A percentile compares a stretch with the other conserved stretches of the same genome.
phyloP scores from a whole-genome alignment of 2,113 vertebrate genomes.

The Pangasianodon hypophthalmus region DNA sequence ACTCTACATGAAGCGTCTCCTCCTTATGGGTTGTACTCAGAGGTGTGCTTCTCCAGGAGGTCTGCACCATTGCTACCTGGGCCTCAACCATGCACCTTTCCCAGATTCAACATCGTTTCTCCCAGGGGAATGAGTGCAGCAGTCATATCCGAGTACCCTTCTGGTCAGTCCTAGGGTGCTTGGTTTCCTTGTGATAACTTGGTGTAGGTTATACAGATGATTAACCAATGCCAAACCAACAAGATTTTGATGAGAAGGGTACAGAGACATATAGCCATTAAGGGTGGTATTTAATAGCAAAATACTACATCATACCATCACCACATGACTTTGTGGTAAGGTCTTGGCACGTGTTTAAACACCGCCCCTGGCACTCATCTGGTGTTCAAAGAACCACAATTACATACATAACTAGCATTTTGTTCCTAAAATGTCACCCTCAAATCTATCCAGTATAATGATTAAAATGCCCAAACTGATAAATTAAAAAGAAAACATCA shows the following conservation, averaged over 20 bases:
- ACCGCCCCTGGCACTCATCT: background rate
- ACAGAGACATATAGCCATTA: background rate
- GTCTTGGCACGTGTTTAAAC: background rate
- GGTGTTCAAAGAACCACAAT: background rate
- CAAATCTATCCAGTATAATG: constrained; percentile 67
- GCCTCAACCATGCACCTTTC: background rate
- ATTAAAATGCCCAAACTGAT: constrained; percentile 60
- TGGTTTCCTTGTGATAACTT: background rate
- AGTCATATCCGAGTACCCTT: background rate
- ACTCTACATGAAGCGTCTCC: background rate
- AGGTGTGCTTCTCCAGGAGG: background rate
- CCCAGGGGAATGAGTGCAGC: background rate
- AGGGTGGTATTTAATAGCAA: background rate
- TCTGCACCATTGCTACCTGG: background rate
- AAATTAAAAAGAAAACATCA: constrained; percentile 61
- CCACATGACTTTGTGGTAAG: background rate
- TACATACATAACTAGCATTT: background rate
- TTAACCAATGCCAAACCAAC: background rate
- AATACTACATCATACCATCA: background rate
- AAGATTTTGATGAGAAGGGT: background rate
- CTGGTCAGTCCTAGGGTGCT: background rate
- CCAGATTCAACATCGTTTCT: background rate
- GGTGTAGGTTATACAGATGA: background rate
- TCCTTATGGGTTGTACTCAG: background rate
- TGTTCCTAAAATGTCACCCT: constrained; percentile 56